Evolutionary conservation across 2,888 invertebrate genomes (phyloP).

Genomic region (Aproaerema taeniolella): DNA sequence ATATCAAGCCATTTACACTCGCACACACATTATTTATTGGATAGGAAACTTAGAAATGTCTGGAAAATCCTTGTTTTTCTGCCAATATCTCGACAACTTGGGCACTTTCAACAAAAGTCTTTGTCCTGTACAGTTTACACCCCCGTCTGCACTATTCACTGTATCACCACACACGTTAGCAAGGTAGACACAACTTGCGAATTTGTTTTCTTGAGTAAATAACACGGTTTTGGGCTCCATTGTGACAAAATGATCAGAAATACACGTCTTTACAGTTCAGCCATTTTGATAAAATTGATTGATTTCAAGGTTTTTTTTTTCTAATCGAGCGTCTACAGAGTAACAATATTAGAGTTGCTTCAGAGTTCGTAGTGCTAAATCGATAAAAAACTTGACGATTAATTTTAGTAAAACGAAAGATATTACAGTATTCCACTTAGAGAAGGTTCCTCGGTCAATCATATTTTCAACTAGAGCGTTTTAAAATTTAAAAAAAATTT

Average conservation of each 20-base stretch:
- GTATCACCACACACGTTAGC: conserved; percentile 39
- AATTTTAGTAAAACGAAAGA: no score
- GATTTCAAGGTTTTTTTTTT: no score
- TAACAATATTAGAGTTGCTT: no score
- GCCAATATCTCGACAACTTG: background rate
- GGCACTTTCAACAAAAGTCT: background rate
- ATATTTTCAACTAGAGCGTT: no score
- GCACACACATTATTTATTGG: conserved; percentile 35
- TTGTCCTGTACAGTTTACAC: no score
- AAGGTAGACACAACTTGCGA: conserved; percentile 39
- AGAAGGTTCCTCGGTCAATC: no score
- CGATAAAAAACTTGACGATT: no score
- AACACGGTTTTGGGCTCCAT: conserved; percentile 61
- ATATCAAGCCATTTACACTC: conserved; percentile 47
- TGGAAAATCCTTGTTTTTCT: conserved; percentile 42
- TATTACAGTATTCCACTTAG: no score
- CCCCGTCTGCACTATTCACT: conserved; percentile 31
- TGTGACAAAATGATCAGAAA: conserved; percentile 50
- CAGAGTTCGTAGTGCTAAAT: no score
- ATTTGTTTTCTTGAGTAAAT: conserved; percentile 46
- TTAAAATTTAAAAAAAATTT: no score
- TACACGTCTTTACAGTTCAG: conserved; percentile 71
- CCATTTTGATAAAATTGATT: conserved; percentile 60
- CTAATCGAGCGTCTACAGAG: no score
- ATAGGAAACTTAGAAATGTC: conserved; percentile 37